Percentiles rank a stretch among this genome's conserved stretches.
Conservation (phyloP, 2,113 vertebrate genomes). For the Megaptera novaeangliae region DNA sequence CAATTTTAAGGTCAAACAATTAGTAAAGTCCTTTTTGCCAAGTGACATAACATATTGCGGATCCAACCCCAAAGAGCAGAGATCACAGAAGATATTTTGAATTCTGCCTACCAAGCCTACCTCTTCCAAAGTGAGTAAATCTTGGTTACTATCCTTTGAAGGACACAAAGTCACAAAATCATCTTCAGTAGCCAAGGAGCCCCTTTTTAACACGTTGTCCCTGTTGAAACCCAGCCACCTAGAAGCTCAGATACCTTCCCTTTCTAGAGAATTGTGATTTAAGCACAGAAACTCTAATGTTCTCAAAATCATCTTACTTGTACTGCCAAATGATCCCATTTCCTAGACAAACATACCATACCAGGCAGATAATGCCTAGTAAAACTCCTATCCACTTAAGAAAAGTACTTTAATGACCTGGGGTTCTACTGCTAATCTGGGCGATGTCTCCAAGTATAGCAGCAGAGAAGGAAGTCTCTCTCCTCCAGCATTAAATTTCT, state of each 20-base stretch:
- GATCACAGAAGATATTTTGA: background rate
- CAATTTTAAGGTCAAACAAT: background rate
- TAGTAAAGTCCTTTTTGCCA: background rate
- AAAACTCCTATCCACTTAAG: background rate
- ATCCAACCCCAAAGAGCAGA: background rate
- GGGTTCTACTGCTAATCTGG: background rate
- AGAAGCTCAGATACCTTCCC: background rate
- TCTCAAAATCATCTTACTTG: background rate
- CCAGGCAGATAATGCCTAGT: background rate
- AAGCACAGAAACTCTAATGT: background rate
- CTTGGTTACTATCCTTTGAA: background rate
- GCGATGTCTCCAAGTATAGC: background rate
- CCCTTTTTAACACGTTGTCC: background rate
- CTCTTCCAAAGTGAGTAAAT: background rate
- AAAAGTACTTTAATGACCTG: background rate
- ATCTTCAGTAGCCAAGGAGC: background rate
- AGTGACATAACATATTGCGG: background rate
- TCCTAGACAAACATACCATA: background rate
- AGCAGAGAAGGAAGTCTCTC: background rate
- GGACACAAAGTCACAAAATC: background rate
- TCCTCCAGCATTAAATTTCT: background rate
- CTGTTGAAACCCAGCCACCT: background rate
- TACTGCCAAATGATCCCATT: background rate
- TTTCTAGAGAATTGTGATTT: background rate
- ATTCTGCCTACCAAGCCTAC: background rate